Evolutionary conservation across 2,888 invertebrate genomes (phyloP), one percentile per base, ranked within the genome.

Genomic region (Reticulitermes lucifugus): DNA sequence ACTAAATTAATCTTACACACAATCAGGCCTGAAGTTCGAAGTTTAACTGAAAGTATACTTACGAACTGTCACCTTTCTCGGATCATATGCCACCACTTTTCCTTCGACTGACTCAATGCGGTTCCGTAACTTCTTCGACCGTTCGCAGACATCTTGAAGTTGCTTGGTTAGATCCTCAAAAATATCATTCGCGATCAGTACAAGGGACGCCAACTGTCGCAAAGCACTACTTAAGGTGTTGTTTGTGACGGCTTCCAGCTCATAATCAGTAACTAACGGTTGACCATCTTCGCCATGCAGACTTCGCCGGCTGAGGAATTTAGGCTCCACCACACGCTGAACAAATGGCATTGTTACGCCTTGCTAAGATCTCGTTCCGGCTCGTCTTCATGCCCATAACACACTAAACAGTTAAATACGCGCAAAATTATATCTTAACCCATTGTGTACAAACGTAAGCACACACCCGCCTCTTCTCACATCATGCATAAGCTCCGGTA

Each of bases 61-160:
- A 98, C 98, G 97, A 93, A 98, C 97, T 95, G 97, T 94, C 90
- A 97, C 96, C 91, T 95, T 95, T 93, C 96, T 97, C 86, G 98
- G 97, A 91, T 98, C 96, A 91, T 94, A 95, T 87, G 93, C 92
- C 89, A 93, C 93, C 89, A 97, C 95, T 89, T 94, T 93, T 88
- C 94, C 94, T 90, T 95, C 95, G 89, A 97, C 94, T 88, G 91
- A 92, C 88, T 93, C 93, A 88, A 98, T 93, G 90, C 95, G 95
- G 85, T 92, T 91, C 90, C 95, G 95, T 85, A 97, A 94, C 82
- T 91, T 91, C 86, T 94, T 94, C 86, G 96, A 95, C 88, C 97
- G 93, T 89, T 95, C 94, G 85, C 95, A 94, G 88, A 98, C 94
- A 87, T 93, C 92, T 89, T 95, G 94, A 88, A 97, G 93, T 90